Evolutionary conservation across 2,797 vertebrate species (phyloP), one percentile per base, ranked within the genome.

Genomic region (Sorex maritimensis): DNA sequence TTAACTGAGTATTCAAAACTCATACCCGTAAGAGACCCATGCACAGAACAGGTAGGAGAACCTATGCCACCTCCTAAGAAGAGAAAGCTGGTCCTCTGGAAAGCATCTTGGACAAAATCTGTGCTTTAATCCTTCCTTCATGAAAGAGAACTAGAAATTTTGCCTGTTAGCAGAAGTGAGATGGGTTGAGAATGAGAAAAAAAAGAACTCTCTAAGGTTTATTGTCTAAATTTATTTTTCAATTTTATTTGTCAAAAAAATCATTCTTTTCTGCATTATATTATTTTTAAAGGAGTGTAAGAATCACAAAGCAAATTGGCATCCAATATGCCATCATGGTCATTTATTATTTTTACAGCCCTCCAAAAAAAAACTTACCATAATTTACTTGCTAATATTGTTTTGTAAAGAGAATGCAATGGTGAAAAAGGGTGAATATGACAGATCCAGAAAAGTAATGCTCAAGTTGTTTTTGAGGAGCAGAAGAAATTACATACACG

Each of bases 241-340:
- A 87, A 71, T 89, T 92, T 93, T 58, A 61, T 92, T 84, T 87
- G 41, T 93, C 90, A 73, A 15, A 73, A 71, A 49, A 15, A 52
- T 52, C 49, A 74, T 63, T 63, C 75, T 34, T 77, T 83, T 82
- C 72, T 92, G 21, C 74, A 90, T 96, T 75, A 67, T 58, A 30
- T 77, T 28, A 80, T 89, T 95, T 90, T 86, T 88, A 95, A 89
- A 78, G 88, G 91, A 88, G 68, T 90, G 46, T 41, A 93, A 93
- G 44, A 93, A 77, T 71, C 86, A 61, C 58, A 55, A 93, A 92
- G 46, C 34, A 61, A 93, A 67, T 52, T 82, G 78, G 65, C 52
- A 58, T 81, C 34, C 67, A 61, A 81, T 83, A 46, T 44, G 69
- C 34, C 24, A 38, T 84, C 81, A 41, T 68, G 82, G 82, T 23